A percentile compares a stretch with the other conserved stretches of the same genome.
Evolutionary conservation across 2,797 vertebrate genomes (phyloP).

Genomic region (Pyrrhura leucotis): DNA sequence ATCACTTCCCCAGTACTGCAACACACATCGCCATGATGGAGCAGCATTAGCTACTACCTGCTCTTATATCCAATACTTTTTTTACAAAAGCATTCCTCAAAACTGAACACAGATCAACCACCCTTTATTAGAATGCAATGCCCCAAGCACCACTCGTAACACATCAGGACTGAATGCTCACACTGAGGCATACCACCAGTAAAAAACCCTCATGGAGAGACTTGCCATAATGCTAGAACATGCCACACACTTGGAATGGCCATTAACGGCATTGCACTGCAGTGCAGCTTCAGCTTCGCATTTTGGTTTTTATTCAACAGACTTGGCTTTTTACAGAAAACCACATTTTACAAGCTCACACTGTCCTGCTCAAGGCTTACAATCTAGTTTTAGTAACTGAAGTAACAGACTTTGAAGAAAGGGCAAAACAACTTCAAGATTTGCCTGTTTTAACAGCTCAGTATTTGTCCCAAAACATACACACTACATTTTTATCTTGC

Average conservation of each 20-base stretch:
- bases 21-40: fast-evolving
- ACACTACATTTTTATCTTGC: fast-evolving
- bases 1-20: fast-evolving
- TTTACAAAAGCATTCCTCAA: neutral
- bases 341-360: neutral
- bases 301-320: neutral
- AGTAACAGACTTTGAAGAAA: neutral
- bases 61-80: neutral
- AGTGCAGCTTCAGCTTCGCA: fast-evolving
- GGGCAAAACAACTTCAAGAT: fast-evolving
- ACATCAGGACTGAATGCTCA: fast-evolving
- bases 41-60: neutral
- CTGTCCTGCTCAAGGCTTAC: conserved; percentile 16
- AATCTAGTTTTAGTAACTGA: neutral
- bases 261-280: neutral
- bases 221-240: fast-evolving
- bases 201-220: fast-evolving
- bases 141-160: fast-evolving
- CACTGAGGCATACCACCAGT: fast-evolving
- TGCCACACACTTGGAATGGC: fast-evolving
- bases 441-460: neutral
- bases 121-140: neutral
- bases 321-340: neutral
- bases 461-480: neutral
- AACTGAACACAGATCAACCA: fast-evolving